Evolutionary conservation across 2,797 vertebrate genomes (phyloP).

Genomic region (Yasuhikotakia modesta): DNA sequence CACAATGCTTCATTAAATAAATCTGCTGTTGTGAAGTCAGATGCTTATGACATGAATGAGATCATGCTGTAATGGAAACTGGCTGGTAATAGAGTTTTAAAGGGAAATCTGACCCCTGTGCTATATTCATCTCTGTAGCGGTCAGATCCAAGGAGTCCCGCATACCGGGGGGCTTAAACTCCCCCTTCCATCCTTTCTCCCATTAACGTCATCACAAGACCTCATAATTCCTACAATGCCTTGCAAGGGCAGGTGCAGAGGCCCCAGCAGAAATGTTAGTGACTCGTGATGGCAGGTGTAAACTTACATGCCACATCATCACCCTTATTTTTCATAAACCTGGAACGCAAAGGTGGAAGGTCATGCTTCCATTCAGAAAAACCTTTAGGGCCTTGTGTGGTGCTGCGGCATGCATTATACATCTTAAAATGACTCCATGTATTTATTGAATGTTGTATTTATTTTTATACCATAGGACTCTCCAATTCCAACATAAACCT

Average conservation of each 20-base stretch:
- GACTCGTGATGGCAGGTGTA: constrained; percentile 49
- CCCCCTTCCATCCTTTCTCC: constrained; percentile 68
- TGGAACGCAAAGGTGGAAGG: background rate
- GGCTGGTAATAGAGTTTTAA: constrained; percentile 48
- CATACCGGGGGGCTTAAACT: constrained; percentile 74
- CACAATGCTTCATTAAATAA: constrained; percentile 14
- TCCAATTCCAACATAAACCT: constrained; percentile 90
- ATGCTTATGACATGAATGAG: constrained; percentile 33
- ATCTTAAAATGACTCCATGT: background rate
- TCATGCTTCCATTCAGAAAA: constrained; percentile 6
- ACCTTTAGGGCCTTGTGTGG: background rate
- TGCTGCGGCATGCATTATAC: background rate
- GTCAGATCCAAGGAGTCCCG: constrained; percentile 70
- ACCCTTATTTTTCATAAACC: too few species aligned
- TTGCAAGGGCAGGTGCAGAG: constrained; percentile 47
- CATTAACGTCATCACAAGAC: constrained; percentile 46
- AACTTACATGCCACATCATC: constrained; percentile 44
- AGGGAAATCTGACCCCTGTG: constrained; percentile 53
- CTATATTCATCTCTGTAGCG: constrained; percentile 58
- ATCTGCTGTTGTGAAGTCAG: constrained; percentile 34
- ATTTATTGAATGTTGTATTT: background rate
- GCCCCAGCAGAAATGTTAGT: constrained; percentile 19
- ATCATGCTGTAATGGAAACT: constrained; percentile 60
- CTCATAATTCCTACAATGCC: constrained; percentile 39
- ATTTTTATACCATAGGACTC: constrained; percentile 73